These are phyloP conservation scores for Anthopleura sola DNA, from an alignment of 64 coral and sea anemone genomes.

Conservation along the genomic window DNA sequence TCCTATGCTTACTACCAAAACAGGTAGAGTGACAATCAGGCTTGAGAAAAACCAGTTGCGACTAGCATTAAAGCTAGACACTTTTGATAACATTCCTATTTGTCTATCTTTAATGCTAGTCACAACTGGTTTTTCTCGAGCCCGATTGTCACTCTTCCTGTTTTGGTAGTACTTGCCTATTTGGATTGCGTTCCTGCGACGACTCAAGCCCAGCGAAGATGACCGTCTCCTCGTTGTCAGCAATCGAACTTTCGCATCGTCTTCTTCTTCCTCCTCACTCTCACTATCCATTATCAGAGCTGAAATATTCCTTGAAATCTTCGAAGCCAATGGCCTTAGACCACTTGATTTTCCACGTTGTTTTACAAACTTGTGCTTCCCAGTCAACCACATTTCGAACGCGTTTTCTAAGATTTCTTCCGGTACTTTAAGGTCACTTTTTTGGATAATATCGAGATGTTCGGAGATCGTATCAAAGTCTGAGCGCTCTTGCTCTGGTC, in stretches of 20 bases:
- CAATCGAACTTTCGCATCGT: not conserved
- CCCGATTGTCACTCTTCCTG: too few relatives aligned
- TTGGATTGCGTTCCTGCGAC: not conserved
- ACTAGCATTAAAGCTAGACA: too few relatives aligned
- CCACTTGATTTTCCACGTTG: not conserved
- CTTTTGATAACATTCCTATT: too few relatives aligned
- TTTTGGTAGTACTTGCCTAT: constrained; percentile 5
- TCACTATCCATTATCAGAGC: not conserved
- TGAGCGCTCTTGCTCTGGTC: constrained; percentile 26
- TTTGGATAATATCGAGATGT: not conserved
- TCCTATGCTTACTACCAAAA: too few relatives aligned
- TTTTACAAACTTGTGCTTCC: not conserved
- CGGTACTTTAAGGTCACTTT: constrained; percentile 12
- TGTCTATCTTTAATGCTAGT: too few relatives aligned
- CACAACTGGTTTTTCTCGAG: too few relatives aligned
- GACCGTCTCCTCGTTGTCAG: not conserved
- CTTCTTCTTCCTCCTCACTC: not conserved
- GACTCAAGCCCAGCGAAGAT: not conserved
- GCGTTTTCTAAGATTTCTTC: constrained; percentile 48
- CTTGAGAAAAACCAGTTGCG: too few relatives aligned
- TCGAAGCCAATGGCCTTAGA: not conserved
- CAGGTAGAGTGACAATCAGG: too few relatives aligned
- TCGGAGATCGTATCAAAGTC: constrained; percentile 23
- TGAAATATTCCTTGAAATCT: constrained; percentile 9
- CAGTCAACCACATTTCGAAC: constrained; percentile 30